Percentiles rank a stretch among this genome's conserved stretches.
Conservation (phyloP, 2,113 vertebrate species). For the Hippocampus barbouri region DNA sequence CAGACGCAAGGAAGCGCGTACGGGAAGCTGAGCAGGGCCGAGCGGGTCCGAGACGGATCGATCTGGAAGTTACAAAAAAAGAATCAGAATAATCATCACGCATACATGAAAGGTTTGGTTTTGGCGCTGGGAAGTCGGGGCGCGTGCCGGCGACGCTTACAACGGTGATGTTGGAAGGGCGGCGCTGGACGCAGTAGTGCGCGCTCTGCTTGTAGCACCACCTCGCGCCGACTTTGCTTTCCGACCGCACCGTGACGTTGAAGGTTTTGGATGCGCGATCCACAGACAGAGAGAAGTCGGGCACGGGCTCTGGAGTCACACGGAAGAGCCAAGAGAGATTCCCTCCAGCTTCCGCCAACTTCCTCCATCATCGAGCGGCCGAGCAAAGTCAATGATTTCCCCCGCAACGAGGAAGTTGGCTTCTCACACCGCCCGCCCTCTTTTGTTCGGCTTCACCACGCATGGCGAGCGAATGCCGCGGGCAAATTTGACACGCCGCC, state of each 20-base stretch:
- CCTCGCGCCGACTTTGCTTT: conserved; percentile 7
- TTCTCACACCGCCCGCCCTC: neutral
- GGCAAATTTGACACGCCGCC: no score
- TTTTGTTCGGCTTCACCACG: no score
- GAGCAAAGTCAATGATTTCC: neutral
- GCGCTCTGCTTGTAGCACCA: conserved; percentile 24
- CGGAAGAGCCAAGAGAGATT: neutral
- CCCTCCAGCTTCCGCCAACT: neutral
- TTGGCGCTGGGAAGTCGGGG: neutral
- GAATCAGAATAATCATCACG: neutral
- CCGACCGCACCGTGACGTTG: conserved; percentile 27
- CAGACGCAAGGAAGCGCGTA: conserved; percentile 69
- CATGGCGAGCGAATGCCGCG: neutral
- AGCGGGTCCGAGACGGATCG: conserved; percentile 31
- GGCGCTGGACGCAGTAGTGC: accelerated
- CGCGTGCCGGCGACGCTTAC: conserved; percentile 23
- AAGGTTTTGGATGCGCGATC: conserved; percentile 42
- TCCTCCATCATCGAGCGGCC: neutral
- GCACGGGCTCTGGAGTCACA: conserved; percentile 25
- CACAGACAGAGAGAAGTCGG: conserved; percentile 42
- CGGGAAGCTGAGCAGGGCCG: conserved; percentile 54
- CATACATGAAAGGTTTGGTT: neutral
- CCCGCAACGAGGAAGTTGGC: neutral
- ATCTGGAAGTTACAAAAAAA: conserved; percentile 40
- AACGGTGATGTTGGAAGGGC: accelerated